Evolutionary conservation across 1,140 invertebrate genomes (phyloP).

Genomic region (Caligus rogercresseyi): DNA sequence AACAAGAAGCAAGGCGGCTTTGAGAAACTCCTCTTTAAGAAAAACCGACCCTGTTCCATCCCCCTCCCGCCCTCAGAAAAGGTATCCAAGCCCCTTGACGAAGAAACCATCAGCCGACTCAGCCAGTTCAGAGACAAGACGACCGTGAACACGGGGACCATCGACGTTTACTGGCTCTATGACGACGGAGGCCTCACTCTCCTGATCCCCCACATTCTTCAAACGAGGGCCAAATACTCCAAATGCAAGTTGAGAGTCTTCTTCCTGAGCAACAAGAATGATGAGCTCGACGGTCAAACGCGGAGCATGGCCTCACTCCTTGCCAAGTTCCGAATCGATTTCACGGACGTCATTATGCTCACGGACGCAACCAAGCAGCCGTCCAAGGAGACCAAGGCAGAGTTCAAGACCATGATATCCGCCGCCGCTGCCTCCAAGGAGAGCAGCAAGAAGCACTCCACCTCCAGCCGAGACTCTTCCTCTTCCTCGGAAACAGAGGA

Average conservation of each 20-base stretch:
- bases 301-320: constrained; percentile 74
- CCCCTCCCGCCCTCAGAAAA: not conserved
- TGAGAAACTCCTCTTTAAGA: not conserved
- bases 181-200: constrained; percentile 57
- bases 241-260: constrained; percentile 75
- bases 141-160: constrained; percentile 32
- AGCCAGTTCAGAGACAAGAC: constrained; percentile 25
- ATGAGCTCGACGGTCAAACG: constrained; percentile 1
- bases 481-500: not conserved
- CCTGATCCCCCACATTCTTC: constrained; percentile 77
- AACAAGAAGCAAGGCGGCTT: not conserved
- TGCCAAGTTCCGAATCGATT: constrained; percentile 81
- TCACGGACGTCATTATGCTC: constrained; percentile 71
- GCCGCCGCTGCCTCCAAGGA: constrained; percentile 32
- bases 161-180: constrained; percentile 48
- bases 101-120: constrained; percentile 14
- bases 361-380: constrained; percentile 58
- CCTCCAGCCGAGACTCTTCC: not conserved
- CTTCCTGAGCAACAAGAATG: constrained; percentile 59
- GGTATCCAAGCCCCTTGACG: not conserved
- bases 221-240: constrained; percentile 59
- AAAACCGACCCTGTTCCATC: not conserved
- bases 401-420: constrained; percentile 50
- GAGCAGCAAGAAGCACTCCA: not conserved
- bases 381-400: constrained; percentile 42